These are phyloP conservation scores for Ceratosolen solmsi DNA, from an alignment of 1,140 invertebrate genomes.

Conservation along the genomic window DNA sequence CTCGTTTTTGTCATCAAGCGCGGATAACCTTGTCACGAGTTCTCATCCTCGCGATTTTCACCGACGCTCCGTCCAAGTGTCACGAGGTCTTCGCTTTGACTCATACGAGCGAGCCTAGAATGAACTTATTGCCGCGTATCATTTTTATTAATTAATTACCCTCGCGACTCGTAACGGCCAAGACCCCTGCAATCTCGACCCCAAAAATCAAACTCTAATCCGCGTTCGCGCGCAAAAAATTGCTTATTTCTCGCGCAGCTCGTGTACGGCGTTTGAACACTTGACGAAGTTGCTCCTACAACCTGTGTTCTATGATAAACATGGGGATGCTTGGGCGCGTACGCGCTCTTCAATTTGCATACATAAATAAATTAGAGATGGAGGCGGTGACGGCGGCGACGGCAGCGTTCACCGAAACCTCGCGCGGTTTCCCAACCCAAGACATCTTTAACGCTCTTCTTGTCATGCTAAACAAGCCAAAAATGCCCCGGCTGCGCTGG, in stretches of 20 bases:
- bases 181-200: too few relatives aligned
- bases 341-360: slow-evolving; percentile 29
- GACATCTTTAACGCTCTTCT: not conserved
- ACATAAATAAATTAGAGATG: slow-evolving; percentile 10
- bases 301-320: not conserved
- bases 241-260: not conserved
- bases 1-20: not conserved
- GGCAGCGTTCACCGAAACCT: not conserved
- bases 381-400: not conserved
- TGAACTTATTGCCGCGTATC: not conserved
- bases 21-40: not conserved
- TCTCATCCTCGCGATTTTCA: not conserved
- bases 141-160: not conserved
- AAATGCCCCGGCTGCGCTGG: not conserved
- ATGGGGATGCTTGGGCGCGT: not conserved
- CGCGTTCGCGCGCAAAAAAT: not conserved
- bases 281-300: not conserved
- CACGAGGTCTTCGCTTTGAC: not conserved
- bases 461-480: not conserved
- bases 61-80: not conserved
- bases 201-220: not conserved
- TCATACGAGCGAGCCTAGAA: not conserved
- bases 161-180: not conserved
- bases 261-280: too few relatives aligned
- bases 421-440: not conserved